Conservation (phyloP, 92 coral and sea anemone species). For the Umimayanthus chanpuru region DNA sequence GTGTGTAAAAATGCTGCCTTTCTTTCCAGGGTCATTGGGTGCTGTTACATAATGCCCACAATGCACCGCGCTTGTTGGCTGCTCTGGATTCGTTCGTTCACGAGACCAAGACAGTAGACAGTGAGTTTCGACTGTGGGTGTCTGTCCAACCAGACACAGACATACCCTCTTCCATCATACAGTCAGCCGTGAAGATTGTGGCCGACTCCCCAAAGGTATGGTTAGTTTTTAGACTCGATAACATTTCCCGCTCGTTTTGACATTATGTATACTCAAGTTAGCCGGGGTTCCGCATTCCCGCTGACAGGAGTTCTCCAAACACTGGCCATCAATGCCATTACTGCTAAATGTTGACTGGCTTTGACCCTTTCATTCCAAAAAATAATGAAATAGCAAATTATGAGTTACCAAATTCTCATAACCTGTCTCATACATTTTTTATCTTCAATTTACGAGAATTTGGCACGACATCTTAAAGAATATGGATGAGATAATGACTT, state of each 20-base stretch:
- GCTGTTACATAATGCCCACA: slow-evolving; percentile 90
- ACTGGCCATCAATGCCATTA: too few species aligned
- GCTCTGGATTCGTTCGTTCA: slow-evolving; percentile 89
- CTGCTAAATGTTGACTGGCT: too few species aligned
- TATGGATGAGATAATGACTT: too few species aligned
- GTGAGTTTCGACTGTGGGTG: slow-evolving; percentile 94
- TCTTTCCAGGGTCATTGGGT: slow-evolving; percentile 93
- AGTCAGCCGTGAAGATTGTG: slow-evolving; percentile 88
- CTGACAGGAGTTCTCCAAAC: too few species aligned
- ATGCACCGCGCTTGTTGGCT: slow-evolving; percentile 86
- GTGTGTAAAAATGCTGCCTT: not conserved
- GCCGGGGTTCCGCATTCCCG: too few species aligned
- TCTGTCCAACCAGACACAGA: slow-evolving; percentile 83
- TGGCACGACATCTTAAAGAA: too few species aligned
- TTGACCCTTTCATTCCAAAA: too few species aligned
- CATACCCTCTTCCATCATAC: slow-evolving; percentile 84
- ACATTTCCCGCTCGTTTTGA: not conserved
- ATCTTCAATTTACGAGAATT: too few species aligned
- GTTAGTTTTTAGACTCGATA: not conserved
- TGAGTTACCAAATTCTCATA: too few species aligned
- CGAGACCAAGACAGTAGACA: slow-evolving; percentile 88
- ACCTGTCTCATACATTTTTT: too few species aligned
- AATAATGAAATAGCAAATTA: too few species aligned
- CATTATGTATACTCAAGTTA: not conserved
- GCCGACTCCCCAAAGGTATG: slow-evolving; percentile 97